phyloP scores from a whole-genome alignment of 2,888 invertebrate genomes.

The Ptychoptera contaminata region DNA sequence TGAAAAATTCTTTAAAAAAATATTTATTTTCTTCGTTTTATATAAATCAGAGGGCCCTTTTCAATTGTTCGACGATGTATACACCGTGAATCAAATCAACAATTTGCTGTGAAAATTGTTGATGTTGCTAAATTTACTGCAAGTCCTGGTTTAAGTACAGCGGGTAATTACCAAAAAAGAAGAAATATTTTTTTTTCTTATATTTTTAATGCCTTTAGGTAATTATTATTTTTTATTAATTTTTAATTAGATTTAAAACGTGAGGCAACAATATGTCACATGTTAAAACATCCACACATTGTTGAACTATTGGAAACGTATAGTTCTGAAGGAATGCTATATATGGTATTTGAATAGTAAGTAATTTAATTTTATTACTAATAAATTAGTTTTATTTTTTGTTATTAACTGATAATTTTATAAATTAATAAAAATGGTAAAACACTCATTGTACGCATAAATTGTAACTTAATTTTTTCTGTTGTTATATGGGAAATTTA shows the following conservation, averaged over 20 bases:
- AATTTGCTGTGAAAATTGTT: slow-evolving; percentile 96
- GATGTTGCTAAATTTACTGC: slow-evolving; percentile 96
- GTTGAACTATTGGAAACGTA: slow-evolving; percentile 96
- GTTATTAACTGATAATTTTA: too few species aligned
- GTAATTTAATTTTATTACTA: slow-evolving; percentile 37
- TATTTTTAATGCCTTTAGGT: not conserved
- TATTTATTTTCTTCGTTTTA: slow-evolving; percentile 18
- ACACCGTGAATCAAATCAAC: slow-evolving; percentile 84
- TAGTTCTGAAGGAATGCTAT: slow-evolving; percentile 96
- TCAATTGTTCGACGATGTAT: slow-evolving; percentile 91
- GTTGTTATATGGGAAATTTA: too few species aligned
- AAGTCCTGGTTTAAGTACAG: slow-evolving; percentile 89
- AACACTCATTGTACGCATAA: too few species aligned
- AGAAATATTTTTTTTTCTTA: slow-evolving; percentile 1
- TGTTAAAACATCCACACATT: slow-evolving; percentile 97
- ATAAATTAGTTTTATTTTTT: not conserved
- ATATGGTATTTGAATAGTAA: slow-evolving; percentile 99
- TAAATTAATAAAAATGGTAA: too few species aligned
- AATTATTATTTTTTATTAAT: slow-evolving; percentile 5
- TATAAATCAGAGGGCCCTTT: slow-evolving; percentile 71
- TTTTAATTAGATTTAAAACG: slow-evolving; percentile 79
- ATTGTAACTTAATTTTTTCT: too few species aligned
- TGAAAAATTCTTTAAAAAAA: not conserved
- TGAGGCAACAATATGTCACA: slow-evolving; percentile 96
- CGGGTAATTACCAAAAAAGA: too few species aligned